A percentile compares a stretch with the other conserved stretches of the same genome.
Conservation (phyloP, 2,888 invertebrate species). For the Loripinus fragilis region DNA sequence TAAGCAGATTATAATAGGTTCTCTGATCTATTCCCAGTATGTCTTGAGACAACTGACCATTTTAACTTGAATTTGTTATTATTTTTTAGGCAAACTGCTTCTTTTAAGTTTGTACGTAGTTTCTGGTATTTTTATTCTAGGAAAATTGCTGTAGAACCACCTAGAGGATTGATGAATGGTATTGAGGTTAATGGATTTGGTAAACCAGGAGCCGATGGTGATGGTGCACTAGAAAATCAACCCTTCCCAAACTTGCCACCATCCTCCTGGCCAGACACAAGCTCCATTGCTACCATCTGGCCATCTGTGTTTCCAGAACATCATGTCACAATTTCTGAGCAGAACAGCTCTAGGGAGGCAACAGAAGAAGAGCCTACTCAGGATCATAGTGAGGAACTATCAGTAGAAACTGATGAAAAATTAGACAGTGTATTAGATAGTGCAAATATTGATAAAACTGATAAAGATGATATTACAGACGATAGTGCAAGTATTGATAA, state of each 20-base stretch:
- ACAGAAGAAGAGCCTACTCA: background rate
- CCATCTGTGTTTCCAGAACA: slow-evolving; percentile 6
- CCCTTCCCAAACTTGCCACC: slow-evolving; percentile 46
- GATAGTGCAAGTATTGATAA: background rate
- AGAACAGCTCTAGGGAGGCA: background rate
- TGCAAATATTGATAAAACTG: background rate
- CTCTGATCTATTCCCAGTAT: too few species aligned
- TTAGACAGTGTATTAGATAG: background rate
- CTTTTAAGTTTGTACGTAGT: too few species aligned
- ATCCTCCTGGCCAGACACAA: slow-evolving; percentile 41
- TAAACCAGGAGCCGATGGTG: slow-evolving; percentile 28
- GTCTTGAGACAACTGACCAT: too few species aligned
- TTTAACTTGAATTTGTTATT: too few species aligned
- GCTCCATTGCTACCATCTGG: slow-evolving; percentile 45
- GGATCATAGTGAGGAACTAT: background rate
- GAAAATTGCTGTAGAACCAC: slow-evolving; percentile 75
- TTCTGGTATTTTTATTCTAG: too few species aligned
- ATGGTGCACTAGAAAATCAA: slow-evolving; percentile 42
- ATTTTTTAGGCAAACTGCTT: too few species aligned
- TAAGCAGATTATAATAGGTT: too few species aligned
- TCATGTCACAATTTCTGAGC: background rate
- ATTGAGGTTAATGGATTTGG: slow-evolving; percentile 70
- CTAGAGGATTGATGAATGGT: slow-evolving; percentile 74
- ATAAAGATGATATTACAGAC: background rate
- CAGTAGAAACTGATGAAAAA: background rate